Conservation (phyloP, 2,888 invertebrate species). For the Alviniconcha strummeri region DNA sequence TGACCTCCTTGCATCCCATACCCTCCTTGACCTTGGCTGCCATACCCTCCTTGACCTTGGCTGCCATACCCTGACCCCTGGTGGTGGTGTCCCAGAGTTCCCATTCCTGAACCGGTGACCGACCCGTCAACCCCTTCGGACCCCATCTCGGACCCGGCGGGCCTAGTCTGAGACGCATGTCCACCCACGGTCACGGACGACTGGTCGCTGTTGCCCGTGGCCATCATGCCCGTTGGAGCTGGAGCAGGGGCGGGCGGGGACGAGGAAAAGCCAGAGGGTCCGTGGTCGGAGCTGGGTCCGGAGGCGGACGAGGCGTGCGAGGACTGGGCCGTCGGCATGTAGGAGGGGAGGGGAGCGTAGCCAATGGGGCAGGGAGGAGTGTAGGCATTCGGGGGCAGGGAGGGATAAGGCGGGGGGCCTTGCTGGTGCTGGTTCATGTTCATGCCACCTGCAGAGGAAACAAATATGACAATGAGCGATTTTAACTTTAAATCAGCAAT, state of each 20-base stretch:
- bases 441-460: not conserved
- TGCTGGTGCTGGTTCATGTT: not conserved
- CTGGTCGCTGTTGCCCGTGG: not conserved
- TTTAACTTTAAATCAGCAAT: no score
- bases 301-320: conserved; percentile 22
- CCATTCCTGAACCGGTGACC: not conserved
- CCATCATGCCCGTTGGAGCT: conserved; percentile 19
- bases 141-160: not conserved
- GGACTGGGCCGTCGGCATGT: conserved; percentile 27
- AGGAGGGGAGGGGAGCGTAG: conserved; percentile 21
- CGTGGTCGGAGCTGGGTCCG: conserved; percentile 14
- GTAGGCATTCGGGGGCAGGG: conserved; percentile 21
- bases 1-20: not conserved
- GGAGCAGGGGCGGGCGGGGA: conserved; percentile 18
- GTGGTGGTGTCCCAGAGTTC: not conserved
- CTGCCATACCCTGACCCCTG: no score
- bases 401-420: not conserved
- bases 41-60: not conserved
- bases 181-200: not conserved
- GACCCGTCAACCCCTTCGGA: no score
- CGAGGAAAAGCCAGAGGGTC: conserved; percentile 15
- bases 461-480: not conserved
- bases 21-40: not conserved
- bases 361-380: conserved; percentile 26
- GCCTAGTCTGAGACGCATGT: not conserved